Evolutionary conservation across 2,797 vertebrate species (phyloP).

Genomic region (Tympanoctomys barrerae): DNA sequence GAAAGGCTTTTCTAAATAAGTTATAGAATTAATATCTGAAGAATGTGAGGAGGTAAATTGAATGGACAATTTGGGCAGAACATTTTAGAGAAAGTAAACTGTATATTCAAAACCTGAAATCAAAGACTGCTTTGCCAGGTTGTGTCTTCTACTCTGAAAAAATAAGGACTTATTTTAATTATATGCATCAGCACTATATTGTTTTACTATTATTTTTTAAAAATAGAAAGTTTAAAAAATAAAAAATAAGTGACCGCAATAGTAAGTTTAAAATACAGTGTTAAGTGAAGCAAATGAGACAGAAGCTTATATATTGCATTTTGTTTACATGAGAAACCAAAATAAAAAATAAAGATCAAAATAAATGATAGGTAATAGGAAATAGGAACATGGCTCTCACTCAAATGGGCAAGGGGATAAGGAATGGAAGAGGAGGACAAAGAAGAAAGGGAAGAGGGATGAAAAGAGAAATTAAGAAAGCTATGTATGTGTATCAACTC

Average conservation of each 20-base stretch:
- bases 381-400: too few relatives aligned
- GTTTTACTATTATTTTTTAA: not conserved
- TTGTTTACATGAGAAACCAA: not conserved
- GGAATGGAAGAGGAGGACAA: not conserved
- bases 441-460: not conserved
- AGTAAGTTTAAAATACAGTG: not conserved
- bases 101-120: not conserved
- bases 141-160: not conserved
- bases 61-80: not conserved
- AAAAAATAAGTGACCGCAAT: not conserved
- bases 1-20: not conserved
- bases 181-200: not conserved
- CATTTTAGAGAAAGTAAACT: not conserved
- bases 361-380: not conserved
- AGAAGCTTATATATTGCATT: not conserved
- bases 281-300: not conserved
- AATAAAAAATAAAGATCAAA: not conserved
- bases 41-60: not conserved
- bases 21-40: not conserved
- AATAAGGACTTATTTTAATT: not conserved
- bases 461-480: not conserved
- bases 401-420: not conserved
- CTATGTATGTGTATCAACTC: not conserved
- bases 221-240: too few relatives aligned
- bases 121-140: not conserved